Conservation (phyloP, 2,888 invertebrate species). For the Thymelicus acteon region DNA sequence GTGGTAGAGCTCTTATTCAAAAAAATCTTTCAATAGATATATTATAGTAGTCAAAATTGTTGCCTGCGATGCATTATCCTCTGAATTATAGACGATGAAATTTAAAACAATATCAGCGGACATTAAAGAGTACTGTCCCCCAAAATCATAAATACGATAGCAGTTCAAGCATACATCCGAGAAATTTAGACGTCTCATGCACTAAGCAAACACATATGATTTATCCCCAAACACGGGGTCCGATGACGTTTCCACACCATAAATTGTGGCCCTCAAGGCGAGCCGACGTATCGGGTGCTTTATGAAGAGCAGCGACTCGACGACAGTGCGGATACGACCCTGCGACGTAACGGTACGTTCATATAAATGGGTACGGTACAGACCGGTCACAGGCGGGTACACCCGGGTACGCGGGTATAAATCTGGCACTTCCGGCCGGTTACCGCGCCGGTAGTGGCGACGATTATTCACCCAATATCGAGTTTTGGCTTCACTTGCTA, state of each 20-base stretch:
- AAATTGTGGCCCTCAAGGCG: slow-evolving; percentile 81
- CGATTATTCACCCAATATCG: slow-evolving; percentile 85
- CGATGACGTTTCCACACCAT: slow-evolving; percentile 83
- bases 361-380: slow-evolving; percentile 41
- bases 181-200: slow-evolving; percentile 70
- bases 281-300: slow-evolving; percentile 76
- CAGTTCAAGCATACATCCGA: slow-evolving; percentile 58
- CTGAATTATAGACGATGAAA: slow-evolving; percentile 10
- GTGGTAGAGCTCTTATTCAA: too few relatives aligned
- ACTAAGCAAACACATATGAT: slow-evolving; percentile 78
- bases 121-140: slow-evolving; percentile 37
- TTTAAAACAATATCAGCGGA: slow-evolving; percentile 38
- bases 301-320: slow-evolving; percentile 76
- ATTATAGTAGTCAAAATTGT: too few relatives aligned
- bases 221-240: slow-evolving; percentile 74
- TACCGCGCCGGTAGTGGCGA: slow-evolving; percentile 82
- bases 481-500: slow-evolving; percentile 83
- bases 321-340: slow-evolving; percentile 69
- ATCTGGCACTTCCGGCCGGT: slow-evolving; percentile 80
- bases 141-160: slow-evolving; percentile 53
- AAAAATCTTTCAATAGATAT: too few relatives aligned
- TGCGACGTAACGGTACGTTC: slow-evolving; percentile 44
- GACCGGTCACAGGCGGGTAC: slow-evolving; percentile 57
- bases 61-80: not conserved
- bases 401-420: slow-evolving; percentile 69